Evolutionary conservation across 2,888 invertebrate species (phyloP).

Genomic region (Chesias legatella): DNA sequence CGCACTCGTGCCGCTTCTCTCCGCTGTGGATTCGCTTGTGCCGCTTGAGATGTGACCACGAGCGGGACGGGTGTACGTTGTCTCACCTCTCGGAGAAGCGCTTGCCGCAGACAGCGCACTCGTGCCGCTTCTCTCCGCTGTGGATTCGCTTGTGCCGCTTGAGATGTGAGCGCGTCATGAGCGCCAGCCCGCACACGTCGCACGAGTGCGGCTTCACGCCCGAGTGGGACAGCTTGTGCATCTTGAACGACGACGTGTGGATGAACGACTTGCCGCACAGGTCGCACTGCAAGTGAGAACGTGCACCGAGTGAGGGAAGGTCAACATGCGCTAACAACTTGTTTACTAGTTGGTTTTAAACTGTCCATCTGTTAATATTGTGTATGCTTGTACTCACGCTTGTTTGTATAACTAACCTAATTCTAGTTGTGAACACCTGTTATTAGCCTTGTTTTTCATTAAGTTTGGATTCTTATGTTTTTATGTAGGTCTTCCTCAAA

Average conservation of each 20-base stretch:
- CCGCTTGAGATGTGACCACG: not conserved
- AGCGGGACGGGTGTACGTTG: slow-evolving; percentile 36
- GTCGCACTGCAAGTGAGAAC: slow-evolving; percentile 77
- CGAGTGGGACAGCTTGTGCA: slow-evolving; percentile 84
- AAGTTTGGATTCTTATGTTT: too few species aligned
- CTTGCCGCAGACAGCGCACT: slow-evolving; percentile 79
- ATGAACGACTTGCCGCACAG: slow-evolving; percentile 83
- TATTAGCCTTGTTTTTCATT: too few species aligned
- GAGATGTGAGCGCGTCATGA: slow-evolving; percentile 84
- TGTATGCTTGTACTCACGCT: too few species aligned
- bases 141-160: slow-evolving; percentile 84
- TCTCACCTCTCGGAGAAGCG: slow-evolving; percentile 79
- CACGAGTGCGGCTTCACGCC: slow-evolving; percentile 82
- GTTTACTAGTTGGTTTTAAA: too few species aligned
- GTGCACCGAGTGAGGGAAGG: too few species aligned
- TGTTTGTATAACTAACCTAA: too few species aligned
- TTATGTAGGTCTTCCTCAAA: too few species aligned
- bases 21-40: slow-evolving; percentile 35
- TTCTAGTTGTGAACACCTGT: too few species aligned
- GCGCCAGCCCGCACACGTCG: slow-evolving; percentile 80
- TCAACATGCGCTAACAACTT: too few species aligned
- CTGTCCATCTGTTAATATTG: too few species aligned
- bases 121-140: slow-evolving; percentile 82
- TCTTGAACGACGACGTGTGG: slow-evolving; percentile 85
- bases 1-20: too few species aligned